Base-by-base conservation (phyloP, 2,797 vertebrate genomes). In the Bradypodion ventrale region DNA sequence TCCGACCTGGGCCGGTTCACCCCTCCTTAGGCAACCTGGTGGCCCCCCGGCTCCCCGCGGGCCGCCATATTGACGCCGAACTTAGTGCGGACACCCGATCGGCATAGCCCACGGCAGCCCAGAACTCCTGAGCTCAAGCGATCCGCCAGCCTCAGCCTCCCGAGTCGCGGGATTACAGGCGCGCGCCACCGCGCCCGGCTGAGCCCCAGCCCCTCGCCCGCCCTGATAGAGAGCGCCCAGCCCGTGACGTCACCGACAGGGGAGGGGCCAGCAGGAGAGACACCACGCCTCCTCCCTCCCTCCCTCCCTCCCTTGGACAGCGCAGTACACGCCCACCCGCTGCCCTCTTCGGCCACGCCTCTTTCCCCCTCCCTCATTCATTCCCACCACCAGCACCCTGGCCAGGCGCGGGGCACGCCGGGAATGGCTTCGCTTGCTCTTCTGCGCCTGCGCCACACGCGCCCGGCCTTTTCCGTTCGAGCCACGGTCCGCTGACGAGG, bases 91-190 rank as follows among this genome's bases (percentile, higher is more conserved):
- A 95, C 94, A 95, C 94, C 94, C 91, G 88, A 87, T 95, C 83
- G 82, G 85, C 92, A 93, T 93, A 93, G 92, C 89, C 49, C 90
- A 91, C 89, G 78, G 78, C 90, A 94, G 95, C 94, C 92, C 95
- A 95, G 95, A 96, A 94, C 95, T 94, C 94, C 95, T 94, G 93
- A 88, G 87, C 94, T 95, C 93, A 92, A 92, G 79, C 73, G 63
- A 85, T 82, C 84, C 78, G 63, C 65, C 81, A 35, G 65, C 63
- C 79, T 80, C 84, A 85, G 78, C 84, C 74, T 82, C 84, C 63
- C n/a, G 10, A 63, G 77, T 46, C 29, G 62, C 73, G 46, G 78
- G 79, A 76, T 75, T 75, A 79, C 83, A 74, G 83, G 69, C 62
- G 12, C 65, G 82, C 84, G 83, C 84, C 72, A 76, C 75, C 65